Evolutionary conservation across 2,888 invertebrate genomes (phyloP), one percentile per base, ranked within the genome.

Genomic region (Zhuqinia jingwanae): DNA sequence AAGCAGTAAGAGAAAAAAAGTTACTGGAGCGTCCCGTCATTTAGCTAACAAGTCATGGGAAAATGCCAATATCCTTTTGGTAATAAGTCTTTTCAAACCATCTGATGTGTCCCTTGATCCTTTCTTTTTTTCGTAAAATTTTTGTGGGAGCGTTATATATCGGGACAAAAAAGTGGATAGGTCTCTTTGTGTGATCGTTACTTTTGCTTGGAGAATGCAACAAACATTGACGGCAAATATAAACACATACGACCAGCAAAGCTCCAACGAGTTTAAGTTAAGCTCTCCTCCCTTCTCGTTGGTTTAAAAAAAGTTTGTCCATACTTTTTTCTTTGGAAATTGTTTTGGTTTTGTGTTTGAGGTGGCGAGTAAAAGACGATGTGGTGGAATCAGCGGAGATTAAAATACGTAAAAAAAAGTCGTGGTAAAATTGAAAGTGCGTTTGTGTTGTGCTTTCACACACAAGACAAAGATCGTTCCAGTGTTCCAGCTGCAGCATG

Each of bases 1-100:
- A 3, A 3, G 36, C 36, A 36, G 63, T 8, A 27, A 63, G 58
- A 13, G 63, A 63, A 36, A 13, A 50, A 50, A 63, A 63, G 63
- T 63, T 30, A 63, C n/a, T 63, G n/a, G 63, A 63, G 63, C 63
- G 63, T 27, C n/a, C 5, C 63, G 63, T 63, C 30, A 63, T 25
- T 63, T n/a, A 3, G 63, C 30, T 63, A 63, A 63, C 63, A 63
- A 63, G 63, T 63, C 63, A 63, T 15, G 25, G 30, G 30, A 63
- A 63, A 63, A 63, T 63, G 63, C 63, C 63, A 63, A 63, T 63
- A n/a, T 11, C 27, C 30, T 63, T 30, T 63, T 15, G 11, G 30
- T 30, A 63, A 58, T 58, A 58, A 58, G 58, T 58, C 58, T 58
- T 58, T 13, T 22, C 3, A 22, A 58, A 58, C 10, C 13, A 17